Percentiles rank a stretch among this genome's conserved stretches.
Conservation (phyloP, 2,888 invertebrate genomes). For the Lasioglossum oenotherae region DNA sequence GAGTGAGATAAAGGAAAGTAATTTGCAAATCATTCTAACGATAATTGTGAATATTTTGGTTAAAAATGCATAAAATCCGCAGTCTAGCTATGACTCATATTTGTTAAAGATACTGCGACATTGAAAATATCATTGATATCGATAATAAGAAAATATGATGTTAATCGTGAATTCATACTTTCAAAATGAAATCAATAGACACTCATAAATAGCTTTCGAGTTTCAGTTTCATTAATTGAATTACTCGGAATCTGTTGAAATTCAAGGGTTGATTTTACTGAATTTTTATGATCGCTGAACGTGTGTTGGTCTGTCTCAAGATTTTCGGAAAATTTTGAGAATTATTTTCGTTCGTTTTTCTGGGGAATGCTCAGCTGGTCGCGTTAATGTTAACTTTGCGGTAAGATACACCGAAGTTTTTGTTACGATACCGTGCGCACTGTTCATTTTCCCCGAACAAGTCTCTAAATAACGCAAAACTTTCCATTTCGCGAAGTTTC, state of each 20-base stretch:
- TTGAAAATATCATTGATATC: not conserved
- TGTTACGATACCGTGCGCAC: not conserved
- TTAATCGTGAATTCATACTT: not conserved
- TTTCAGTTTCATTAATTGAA: not conserved
- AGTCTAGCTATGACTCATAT: not conserved
- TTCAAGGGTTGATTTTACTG: not conserved
- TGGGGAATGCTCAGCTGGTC: not conserved
- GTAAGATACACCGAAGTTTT: not conserved
- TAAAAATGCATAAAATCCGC: too few relatives aligned
- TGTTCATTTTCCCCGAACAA: not conserved
- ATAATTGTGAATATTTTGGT: too few relatives aligned
- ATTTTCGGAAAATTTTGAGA: not conserved
- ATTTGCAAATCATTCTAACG: too few relatives aligned
- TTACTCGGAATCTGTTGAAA: not conserved
- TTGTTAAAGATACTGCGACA: not conserved
- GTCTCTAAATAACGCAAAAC: constrained; percentile 23
- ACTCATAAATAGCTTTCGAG: not conserved
- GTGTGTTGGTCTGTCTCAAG: not conserved
- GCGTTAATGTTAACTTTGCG: not conserved
- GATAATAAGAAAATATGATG: not conserved
- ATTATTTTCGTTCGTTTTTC: not conserved
- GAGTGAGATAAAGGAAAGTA: too few relatives aligned
- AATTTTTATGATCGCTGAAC: not conserved
- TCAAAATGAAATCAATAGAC: too few relatives aligned
- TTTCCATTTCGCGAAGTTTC: constrained; percentile 23